Evolutionary conservation across 1,140 invertebrate genomes (phyloP), one percentile per base, ranked within the genome.

Genomic region (Polypedilum pembai): DNA sequence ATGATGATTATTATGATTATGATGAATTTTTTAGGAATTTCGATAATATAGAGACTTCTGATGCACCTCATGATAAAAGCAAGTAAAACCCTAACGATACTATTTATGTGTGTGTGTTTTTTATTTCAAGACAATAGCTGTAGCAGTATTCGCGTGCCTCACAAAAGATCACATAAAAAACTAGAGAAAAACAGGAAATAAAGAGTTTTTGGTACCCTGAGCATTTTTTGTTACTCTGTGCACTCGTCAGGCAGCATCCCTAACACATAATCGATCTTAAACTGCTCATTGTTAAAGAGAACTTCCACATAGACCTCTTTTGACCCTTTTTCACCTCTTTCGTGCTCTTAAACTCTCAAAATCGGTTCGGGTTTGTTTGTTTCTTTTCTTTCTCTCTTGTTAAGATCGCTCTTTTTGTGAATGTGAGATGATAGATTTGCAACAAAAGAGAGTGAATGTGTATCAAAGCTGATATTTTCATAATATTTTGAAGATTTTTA

Each of bases 271-370:
- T 69, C 20, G 8, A 20, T 69, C 20, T 69, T 69, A 21, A 20
- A 20, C 8, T 69, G 8, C 7, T 21, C 5, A 18, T 69, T 69
- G 20, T 20, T 21, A 69, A 69, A 8, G 5, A 18, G 20, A 20
- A 18, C 20, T 69, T 20, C 17, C 17, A 18, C 17, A 69, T 8
- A 69, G 65, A 69, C 65, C 17, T 69, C 65, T 69, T 69, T 20
- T 69, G 65, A 69, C 65, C 65, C 65, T 69, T 69, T 69, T 69
- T 69, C 65, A 69, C 65, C 65, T 69, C 65, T 69, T 69, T 69
- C 17, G 65, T 69, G 65, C 65, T 8, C 45, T 56, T 33, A 33
- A 33, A 33, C 65, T 8, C n/a, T 56, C 45, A 56, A 56, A 56
- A 56, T n/a, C 45, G 12, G 8, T 56, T 56, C 45, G 45, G 24